Percentiles rank a stretch among this genome's conserved stretches.
phyloP scores from a whole-genome alignment of 2,888 invertebrate genomes.

The Orchesella flavescens region DNA sequence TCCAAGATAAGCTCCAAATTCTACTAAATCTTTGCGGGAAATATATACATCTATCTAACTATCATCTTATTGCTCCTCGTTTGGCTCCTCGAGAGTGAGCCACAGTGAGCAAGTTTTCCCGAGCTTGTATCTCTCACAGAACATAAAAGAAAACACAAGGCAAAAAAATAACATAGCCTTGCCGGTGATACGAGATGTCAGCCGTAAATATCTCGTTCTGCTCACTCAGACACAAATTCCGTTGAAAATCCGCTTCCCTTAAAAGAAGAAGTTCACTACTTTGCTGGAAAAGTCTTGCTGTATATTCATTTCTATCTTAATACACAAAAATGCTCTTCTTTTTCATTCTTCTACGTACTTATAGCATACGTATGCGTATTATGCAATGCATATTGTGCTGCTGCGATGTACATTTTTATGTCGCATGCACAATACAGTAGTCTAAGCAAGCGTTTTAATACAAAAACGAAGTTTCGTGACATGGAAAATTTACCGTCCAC shows the following conservation, averaged over 20 bases:
- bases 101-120: too few relatives aligned
- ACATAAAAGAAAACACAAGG: neutral
- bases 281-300: neutral
- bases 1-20: slow-evolving; percentile 35
- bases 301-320: too few relatives aligned
- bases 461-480: slow-evolving; percentile 46
- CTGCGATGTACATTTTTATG: too few relatives aligned
- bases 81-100: neutral
- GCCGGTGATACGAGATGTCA: slow-evolving; percentile 60
- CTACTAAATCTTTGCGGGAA: slow-evolving; percentile 34
- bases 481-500: slow-evolving; percentile 57
- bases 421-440: too few relatives aligned
- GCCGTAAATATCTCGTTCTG: slow-evolving; percentile 58
- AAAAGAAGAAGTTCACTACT: neutral
- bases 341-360: too few relatives aligned
- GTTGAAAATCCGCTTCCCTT: slow-evolving; percentile 55
- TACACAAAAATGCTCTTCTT: too few relatives aligned
- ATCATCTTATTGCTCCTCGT: neutral
- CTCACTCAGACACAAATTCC: slow-evolving; percentile 39
- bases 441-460: neutral
- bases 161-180: slow-evolving; percentile 48
- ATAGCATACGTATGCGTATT: too few relatives aligned
- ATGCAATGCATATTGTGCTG: too few relatives aligned
- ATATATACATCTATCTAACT: too few relatives aligned
- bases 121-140: neutral